These are phyloP conservation scores for Idaea biselata DNA, from an alignment of 2,888 invertebrate species.

Conservation along the genomic window DNA sequence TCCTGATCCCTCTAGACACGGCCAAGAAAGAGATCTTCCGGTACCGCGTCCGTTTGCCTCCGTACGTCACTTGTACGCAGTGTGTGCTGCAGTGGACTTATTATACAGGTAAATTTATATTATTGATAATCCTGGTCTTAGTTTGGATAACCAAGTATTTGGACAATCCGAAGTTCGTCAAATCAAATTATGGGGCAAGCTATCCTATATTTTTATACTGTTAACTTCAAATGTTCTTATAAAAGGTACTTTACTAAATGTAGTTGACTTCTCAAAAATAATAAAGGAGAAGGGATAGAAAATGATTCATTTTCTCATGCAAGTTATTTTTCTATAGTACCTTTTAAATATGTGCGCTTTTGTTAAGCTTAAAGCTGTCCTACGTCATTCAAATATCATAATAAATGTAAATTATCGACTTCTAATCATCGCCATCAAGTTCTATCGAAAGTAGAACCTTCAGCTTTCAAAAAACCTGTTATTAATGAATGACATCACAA, in stretches of 20 bases:
- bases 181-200: too few relatives aligned
- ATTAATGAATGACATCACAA: background rate
- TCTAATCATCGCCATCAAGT: background rate
- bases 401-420: background rate
- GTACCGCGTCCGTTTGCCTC: conserved; percentile 89
- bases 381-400: background rate
- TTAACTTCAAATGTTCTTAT: too few relatives aligned
- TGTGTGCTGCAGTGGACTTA: conserved; percentile 97
- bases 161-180: too few relatives aligned
- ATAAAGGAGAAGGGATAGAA: too few relatives aligned
- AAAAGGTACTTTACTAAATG: too few relatives aligned
- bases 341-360: too few relatives aligned
- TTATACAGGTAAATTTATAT: conserved; percentile 82
- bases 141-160: too few relatives aligned
- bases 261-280: too few relatives aligned
- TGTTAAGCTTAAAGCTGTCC: background rate
- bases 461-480: background rate
- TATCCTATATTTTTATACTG: too few relatives aligned
- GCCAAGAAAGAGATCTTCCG: conserved; percentile 84
- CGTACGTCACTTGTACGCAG: conserved; percentile 91
- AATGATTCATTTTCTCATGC: too few relatives aligned
- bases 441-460: background rate
- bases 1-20: conserved; percentile 86
- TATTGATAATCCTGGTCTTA: too few relatives aligned
- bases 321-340: too few relatives aligned